Percentiles rank a stretch among this genome's conserved stretches.
Evolutionary conservation across 2,113 vertebrate species (phyloP).

Genomic region (Hemiprocne comata): DNA sequence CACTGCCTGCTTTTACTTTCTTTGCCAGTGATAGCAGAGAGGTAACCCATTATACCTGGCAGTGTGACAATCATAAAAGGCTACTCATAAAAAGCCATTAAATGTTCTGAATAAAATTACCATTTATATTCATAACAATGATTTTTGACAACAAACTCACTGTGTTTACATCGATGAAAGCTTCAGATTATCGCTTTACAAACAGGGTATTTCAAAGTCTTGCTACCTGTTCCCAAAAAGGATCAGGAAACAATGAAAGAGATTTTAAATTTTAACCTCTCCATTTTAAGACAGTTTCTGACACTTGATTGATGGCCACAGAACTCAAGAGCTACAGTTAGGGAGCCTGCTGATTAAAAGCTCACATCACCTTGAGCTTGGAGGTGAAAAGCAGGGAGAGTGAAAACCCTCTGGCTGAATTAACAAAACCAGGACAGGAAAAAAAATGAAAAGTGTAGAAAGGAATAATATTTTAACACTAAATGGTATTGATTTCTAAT

Average conservation of each 20-base stretch:
- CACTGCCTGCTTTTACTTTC: neutral
- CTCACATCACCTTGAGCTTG: neutral
- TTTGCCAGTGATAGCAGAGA: neutral
- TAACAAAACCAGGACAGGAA: neutral
- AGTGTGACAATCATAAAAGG: neutral
- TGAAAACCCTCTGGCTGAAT: neutral
- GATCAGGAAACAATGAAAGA: neutral
- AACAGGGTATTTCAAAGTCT: neutral
- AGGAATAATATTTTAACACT: neutral
- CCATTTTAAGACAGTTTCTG: neutral
- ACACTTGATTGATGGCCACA: neutral
- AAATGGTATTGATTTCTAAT: neutral
- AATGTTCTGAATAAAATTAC: neutral
- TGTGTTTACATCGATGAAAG: neutral
- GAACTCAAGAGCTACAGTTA: neutral
- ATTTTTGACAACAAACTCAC: neutral
- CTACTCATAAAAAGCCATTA: neutral
- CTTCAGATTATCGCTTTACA: neutral
- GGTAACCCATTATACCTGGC: neutral
- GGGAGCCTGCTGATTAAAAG: constrained; percentile 22
- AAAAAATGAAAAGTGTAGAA: neutral
- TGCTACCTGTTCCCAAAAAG: neutral
- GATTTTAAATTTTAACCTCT: constrained; percentile 4
- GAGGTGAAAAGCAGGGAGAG: neutral
- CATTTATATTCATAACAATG: neutral